phyloP scores from a whole-genome alignment of 2,113 vertebrate species.

The Bambusicola thoracicus region DNA sequence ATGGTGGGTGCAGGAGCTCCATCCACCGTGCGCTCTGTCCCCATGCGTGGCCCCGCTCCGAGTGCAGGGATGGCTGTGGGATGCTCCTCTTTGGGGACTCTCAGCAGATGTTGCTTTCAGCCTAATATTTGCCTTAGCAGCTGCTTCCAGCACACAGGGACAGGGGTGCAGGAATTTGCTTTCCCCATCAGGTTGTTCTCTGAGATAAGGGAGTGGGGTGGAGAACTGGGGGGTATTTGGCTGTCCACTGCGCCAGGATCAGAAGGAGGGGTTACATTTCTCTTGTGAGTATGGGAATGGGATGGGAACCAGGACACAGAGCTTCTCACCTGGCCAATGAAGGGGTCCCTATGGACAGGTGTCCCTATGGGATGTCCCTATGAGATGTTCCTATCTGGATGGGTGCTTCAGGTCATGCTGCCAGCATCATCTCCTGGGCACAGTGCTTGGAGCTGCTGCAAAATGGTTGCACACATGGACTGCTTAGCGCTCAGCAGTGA shows the following conservation, averaged over 20 bases:
- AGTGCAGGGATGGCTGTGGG: too few species aligned
- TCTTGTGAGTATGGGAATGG: accelerated
- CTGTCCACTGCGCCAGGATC: background rate
- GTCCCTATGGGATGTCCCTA: background rate
- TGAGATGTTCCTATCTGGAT: too few species aligned
- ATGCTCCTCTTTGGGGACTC: background rate
- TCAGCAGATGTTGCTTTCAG: background rate
- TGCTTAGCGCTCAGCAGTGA: background rate
- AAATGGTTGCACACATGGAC: background rate
- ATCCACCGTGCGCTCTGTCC: background rate
- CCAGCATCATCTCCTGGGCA: background rate
- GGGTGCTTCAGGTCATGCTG: background rate
- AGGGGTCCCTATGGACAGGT: background rate
- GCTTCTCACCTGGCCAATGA: background rate
- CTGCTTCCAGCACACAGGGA: background rate
- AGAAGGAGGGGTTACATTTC: background rate
- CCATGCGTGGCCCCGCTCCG: background rate
- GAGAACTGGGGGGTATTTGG: background rate
- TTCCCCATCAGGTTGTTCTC: background rate
- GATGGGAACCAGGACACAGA: background rate
- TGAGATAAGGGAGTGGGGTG: background rate
- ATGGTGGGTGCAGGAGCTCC: background rate
- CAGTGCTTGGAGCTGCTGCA: background rate
- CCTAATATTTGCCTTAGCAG: background rate
- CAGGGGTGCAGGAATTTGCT: background rate